Conservation (phyloP, 2,888 invertebrate species). For the Chymomyza amoena region DNA sequence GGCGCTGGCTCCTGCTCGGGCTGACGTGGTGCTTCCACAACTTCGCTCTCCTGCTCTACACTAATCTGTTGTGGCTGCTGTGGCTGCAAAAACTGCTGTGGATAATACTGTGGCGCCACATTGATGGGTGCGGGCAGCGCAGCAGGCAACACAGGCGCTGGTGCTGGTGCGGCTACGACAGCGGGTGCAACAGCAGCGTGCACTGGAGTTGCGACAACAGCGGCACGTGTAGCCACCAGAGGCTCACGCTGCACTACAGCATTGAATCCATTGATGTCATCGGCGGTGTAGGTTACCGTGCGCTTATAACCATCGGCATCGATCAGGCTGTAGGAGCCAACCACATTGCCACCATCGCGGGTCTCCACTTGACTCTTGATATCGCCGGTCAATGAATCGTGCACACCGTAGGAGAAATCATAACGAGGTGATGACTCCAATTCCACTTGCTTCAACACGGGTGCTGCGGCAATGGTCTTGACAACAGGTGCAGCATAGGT, state of each 20-base stretch:
- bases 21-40: conserved; percentile 63
- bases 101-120: conserved; percentile 35
- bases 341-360: conserved; percentile 80
- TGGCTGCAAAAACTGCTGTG: conserved; percentile 45
- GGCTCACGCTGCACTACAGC: conserved; percentile 81
- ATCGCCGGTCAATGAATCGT: conserved; percentile 80
- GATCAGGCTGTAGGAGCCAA: conserved; percentile 80
- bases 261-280: conserved; percentile 81
- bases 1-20: conserved; percentile 60
- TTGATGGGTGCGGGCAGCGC: conserved; percentile 50
- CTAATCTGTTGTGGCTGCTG: conserved; percentile 11
- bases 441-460: conserved; percentile 64
- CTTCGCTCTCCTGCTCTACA: conserved; percentile 59
- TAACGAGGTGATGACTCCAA: conserved; percentile 74
- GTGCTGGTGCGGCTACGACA: conserved; percentile 24
- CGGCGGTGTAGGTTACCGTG: conserved; percentile 81
- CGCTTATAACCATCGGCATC: conserved; percentile 81
- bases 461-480: conserved; percentile 14
- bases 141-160: conserved; percentile 31
- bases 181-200: conserved; percentile 42
- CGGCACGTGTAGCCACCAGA: conserved; percentile 50
- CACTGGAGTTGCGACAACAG: conserved; percentile 47
- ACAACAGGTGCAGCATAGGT: conserved; percentile 24
- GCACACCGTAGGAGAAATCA: conserved; percentile 80
- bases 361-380: conserved; percentile 80